Evolutionary conservation across 2,113 vertebrate species (phyloP).

Genomic region (Cephalopholis sonnerati): DNA sequence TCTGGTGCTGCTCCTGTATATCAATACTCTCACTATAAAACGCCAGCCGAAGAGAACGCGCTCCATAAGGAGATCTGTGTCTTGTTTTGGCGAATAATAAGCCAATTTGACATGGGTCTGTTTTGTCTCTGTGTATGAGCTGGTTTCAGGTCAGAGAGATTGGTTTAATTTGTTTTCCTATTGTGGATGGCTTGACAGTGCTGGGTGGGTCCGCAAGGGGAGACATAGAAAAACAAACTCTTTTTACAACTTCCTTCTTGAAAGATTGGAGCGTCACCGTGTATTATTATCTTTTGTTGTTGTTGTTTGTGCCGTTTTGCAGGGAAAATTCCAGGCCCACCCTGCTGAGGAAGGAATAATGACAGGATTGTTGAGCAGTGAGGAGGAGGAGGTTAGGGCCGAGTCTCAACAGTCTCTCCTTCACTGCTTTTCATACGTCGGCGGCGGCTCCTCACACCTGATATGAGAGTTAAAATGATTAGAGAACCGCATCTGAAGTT

Average conservation of each 20-base stretch:
- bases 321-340: conserved; percentile 80
- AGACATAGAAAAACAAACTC: conserved; percentile 13
- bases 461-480: conserved; percentile 2
- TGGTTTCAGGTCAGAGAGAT: conserved; percentile 16
- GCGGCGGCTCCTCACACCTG: not conserved
- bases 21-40: conserved; percentile 27
- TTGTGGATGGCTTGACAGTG: not conserved
- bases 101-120: conserved; percentile 1
- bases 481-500: not conserved
- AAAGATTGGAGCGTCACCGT: conserved; percentile 34
- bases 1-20: conserved; percentile 36
- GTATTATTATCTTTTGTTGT: conserved; percentile 75
- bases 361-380: conserved; percentile 72
- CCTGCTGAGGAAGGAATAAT: conserved; percentile 73
- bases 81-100: conserved; percentile 27
- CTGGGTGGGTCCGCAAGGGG: conserved; percentile 11
- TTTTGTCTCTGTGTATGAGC: conserved; percentile 22
- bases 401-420: conserved; percentile 46
- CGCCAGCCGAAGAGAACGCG: conserved; percentile 37
- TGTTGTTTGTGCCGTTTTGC: conserved; percentile 71
- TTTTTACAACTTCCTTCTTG: conserved; percentile 34
- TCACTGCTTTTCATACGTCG: conserved; percentile 29
- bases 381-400: conserved; percentile 54
- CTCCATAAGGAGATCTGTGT: conserved; percentile 14
- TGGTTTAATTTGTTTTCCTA: conserved; percentile 7